These are phyloP conservation scores for Drosophila prostipennis DNA, from an alignment of 2,888 invertebrate species.

Conservation along the genomic window DNA sequence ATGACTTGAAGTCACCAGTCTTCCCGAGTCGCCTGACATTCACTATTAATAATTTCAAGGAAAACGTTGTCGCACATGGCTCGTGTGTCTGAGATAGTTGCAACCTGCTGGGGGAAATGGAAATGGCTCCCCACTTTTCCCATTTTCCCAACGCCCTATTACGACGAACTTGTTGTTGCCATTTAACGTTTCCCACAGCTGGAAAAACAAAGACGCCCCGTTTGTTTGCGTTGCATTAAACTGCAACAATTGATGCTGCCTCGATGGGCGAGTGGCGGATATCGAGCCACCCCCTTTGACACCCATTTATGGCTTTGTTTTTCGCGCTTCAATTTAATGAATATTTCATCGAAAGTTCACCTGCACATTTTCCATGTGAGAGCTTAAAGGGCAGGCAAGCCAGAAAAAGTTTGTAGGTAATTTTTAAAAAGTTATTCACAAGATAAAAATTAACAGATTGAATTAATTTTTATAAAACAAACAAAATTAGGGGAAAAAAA, in stretches of 20 bases:
- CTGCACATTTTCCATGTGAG: neutral
- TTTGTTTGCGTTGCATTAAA: slow-evolving; percentile 65
- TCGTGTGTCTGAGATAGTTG: slow-evolving; percentile 9
- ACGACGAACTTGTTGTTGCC: slow-evolving; percentile 8
- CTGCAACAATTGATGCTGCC: slow-evolving; percentile 67
- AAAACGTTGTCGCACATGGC: neutral
- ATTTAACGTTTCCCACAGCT: slow-evolving; percentile 53
- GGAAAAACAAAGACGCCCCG: slow-evolving; percentile 66
- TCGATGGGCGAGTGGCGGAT: slow-evolving; percentile 2
- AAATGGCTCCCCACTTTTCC: slow-evolving; percentile 16
- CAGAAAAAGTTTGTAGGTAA: neutral
- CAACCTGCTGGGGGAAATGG: slow-evolving; percentile 21
- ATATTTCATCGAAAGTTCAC: slow-evolving; percentile 47
- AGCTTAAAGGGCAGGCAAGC: slow-evolving; percentile 14
- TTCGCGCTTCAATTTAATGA: slow-evolving; percentile 59
- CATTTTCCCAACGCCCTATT: neutral
- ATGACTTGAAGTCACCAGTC: neutral
- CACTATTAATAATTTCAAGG: slow-evolving; percentile 14
- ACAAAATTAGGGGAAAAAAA: too few relatives aligned
- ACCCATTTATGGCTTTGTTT: slow-evolving; percentile 73
- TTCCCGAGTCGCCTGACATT: slow-evolving; percentile 4
- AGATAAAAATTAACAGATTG: too few relatives aligned
- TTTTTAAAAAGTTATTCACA: too few relatives aligned
- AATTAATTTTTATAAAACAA: too few relatives aligned
- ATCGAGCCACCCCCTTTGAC: slow-evolving; percentile 10